Evolutionary conservation across 2,888 invertebrate genomes (phyloP).

Genomic region (Epiperipatus broadwayi): DNA sequence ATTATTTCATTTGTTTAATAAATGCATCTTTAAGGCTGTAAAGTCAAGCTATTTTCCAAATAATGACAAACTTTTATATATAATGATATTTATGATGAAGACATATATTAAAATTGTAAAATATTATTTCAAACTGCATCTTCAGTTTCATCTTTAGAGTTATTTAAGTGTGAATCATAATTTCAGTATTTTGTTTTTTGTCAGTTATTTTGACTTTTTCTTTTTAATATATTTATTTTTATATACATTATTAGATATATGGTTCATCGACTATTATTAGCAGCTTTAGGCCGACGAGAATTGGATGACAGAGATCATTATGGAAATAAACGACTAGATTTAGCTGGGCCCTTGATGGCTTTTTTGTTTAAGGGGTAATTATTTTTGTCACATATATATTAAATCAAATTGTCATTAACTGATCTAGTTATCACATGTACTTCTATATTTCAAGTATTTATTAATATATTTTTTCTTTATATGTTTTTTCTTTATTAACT

Average conservation of each 20-base stretch:
- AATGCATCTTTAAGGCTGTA: no score
- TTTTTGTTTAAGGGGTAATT: conserved; percentile 74
- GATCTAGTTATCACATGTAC: background rate
- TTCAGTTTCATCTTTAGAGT: conserved; percentile 17
- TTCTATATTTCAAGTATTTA: no score
- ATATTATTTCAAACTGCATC: no score
- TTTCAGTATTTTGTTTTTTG: no score
- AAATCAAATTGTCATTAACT: background rate
- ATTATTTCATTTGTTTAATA: no score
- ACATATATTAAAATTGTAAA: no score
- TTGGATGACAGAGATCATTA: conserved; percentile 99
- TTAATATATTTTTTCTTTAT: no score
- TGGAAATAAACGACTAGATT: conserved; percentile 90
- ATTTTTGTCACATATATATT: background rate
- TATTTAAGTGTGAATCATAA: conserved; percentile 8
- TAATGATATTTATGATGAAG: no score
- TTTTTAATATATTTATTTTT: conserved; percentile 15
- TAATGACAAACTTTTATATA: no score
- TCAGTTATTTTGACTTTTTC: background rate
- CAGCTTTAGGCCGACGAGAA: conserved; percentile 71
- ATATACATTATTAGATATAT: conserved; percentile 48
- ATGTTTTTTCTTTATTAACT: no score
- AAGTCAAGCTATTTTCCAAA: no score
- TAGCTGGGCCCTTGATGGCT: conserved; percentile 89
- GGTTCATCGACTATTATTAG: conserved; percentile 87